Evolutionary conservation across 1,140 invertebrate species (phyloP), one percentile per base, ranked within the genome.

Genomic region (Matsumurasca onukii): DNA sequence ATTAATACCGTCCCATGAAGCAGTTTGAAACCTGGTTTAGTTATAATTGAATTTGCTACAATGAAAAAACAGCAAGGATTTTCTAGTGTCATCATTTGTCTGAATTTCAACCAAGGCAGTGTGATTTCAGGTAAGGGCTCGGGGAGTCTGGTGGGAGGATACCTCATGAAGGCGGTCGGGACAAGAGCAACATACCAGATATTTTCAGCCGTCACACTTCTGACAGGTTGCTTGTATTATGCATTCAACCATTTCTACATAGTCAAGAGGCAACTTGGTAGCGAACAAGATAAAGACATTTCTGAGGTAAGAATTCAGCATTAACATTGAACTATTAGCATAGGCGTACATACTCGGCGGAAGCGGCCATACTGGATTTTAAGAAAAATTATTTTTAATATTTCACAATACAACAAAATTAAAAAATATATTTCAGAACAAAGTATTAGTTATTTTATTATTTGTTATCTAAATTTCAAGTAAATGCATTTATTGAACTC

Each of bases 111-210:
- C n/a, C n/a, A n/a, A n/a, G n/a, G n/a, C n/a, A n/a, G n/a, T 67
- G 30, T 39, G 12, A 69, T 76, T 83, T 31, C 76, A 91, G 91
- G 91, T 48, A 89, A 90, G 77, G 90, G 90, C 20, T 81, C 86
- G 3, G 91, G 91, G 49, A 91, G 90, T 78, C 79, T 93, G 29
- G 83, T 90, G 39, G 91, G 91, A 1, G 91, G 91, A 1, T 90
- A 88, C 72, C 75, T 91, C 22, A 92, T 92, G 82, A 89, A 90
- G 75, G 82, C 81, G 17, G 85, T 90, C 71, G 90, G 89, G 9
- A 89, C 89, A 1, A 80, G 91, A 51, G 79, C 84, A 0, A 92
- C 91, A 0, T 92, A 91, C 76, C 87, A 86, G 74, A 85, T 91
- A 69, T 91, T 92, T 73, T 81, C 89, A 0, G 81, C 80, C 0